phyloP scores from a whole-genome alignment of 2,113 vertebrate genomes.

The Eira barbara region DNA sequence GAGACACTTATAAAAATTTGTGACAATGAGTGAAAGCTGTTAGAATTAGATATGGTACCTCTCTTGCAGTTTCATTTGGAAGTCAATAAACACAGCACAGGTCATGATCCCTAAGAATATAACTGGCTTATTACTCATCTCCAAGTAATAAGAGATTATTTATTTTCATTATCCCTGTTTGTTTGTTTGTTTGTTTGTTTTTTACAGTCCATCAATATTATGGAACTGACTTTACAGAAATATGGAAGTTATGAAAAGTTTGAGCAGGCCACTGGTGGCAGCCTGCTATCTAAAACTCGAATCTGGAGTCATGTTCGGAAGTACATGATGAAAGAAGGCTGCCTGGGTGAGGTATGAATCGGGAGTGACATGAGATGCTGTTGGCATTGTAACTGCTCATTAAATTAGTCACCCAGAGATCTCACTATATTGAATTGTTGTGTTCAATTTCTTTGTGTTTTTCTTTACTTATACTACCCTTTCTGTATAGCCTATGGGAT shows the following conservation, averaged over 20 bases:
- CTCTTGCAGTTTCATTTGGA: neutral
- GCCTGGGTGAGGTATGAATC: conserved; percentile 91
- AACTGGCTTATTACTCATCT: neutral
- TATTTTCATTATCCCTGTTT: conserved; percentile 11
- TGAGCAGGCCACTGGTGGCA: conserved; percentile 92
- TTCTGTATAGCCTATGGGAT: neutral
- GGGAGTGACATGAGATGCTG: neutral
- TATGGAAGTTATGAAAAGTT: conserved; percentile 95
- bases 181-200: conserved; percentile 56
- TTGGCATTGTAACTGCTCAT: neutral
- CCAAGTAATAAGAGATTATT: neutral
- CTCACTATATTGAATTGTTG: neutral
- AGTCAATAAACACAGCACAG: neutral
- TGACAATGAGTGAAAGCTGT: neutral
- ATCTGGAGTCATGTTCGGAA: conserved; percentile 92
- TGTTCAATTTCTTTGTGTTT: neutral
- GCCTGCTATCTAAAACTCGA: conserved; percentile 88
- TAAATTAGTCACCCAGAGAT: neutral
- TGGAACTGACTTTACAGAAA: conserved; percentile 90
- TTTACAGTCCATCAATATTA: conserved; percentile 90
- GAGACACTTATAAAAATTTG: neutral
- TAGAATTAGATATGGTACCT: neutral
- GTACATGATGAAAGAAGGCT: conserved; percentile 96
- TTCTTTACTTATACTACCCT: neutral
- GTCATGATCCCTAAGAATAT: neutral